Evolutionary conservation across 2,113 vertebrate genomes (phyloP).

Genomic region (Pollimyrus isidori): DNA sequence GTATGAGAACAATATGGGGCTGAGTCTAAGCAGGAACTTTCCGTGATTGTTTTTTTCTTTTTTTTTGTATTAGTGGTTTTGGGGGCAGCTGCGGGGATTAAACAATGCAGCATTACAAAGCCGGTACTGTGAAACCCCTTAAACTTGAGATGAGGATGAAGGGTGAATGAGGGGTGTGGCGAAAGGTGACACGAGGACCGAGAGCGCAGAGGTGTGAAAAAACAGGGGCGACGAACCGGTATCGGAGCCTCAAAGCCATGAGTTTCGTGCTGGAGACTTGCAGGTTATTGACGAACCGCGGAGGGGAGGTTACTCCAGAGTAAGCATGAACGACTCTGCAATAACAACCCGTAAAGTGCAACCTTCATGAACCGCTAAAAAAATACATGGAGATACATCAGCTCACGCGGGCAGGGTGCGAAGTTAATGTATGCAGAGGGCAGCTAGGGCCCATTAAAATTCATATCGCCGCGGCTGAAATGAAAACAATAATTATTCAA

Average conservation of each 20-base stretch:
- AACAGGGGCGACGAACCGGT: not conserved
- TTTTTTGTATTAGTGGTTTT: not conserved
- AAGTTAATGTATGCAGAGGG: not conserved
- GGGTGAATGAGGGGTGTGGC: not conserved
- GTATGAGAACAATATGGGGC: not conserved
- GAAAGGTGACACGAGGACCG: not conserved
- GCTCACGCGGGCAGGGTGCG: not conserved
- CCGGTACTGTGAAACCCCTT: not conserved
- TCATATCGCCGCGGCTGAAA: not conserved
- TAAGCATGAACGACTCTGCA: not conserved
- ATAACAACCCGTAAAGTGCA: slow-evolving; percentile 6
- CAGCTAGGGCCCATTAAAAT: slow-evolving; percentile 2
- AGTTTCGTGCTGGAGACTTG: not conserved
- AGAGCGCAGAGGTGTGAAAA: slow-evolving; percentile 2
- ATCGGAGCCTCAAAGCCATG: not conserved
- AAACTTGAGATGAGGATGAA: not conserved
- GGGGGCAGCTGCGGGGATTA: not conserved
- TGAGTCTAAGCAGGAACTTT: not conserved
- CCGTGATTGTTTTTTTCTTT: not conserved
- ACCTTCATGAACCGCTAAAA: slow-evolving; percentile 7
- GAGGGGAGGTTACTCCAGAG: not conserved
- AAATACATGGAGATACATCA: not conserved
- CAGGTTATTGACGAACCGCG: not conserved
- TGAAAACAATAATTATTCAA: slow-evolving; percentile 16
- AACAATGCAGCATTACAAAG: not conserved